Evolutionary conservation across 2,797 vertebrate genomes (phyloP), one percentile per base, ranked within the genome.

Genomic region (Semotilus atromaculatus): DNA sequence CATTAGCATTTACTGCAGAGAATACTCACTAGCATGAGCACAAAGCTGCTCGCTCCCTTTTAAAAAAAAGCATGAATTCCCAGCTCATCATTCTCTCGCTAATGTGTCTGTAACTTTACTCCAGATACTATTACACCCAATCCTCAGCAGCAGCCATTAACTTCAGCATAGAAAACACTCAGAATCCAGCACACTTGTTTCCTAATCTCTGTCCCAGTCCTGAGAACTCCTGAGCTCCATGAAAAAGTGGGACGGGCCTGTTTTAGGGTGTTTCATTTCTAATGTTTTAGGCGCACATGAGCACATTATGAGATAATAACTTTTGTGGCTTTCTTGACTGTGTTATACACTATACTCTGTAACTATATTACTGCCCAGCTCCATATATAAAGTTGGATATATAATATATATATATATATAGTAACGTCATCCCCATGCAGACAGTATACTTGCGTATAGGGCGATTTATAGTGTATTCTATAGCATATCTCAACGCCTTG

Each of bases 101-200:
- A 64, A 40, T 76, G 60, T 62, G 48, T 71, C 36, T 85, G 88
- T 83, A 73, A 82, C 72, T 67, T 43, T 36, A 80, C 38, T 64
- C 76, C 67, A 79, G 66, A 71, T 78, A 80, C 66, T 14, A 64
- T 71, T 72, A 71, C 75, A 62, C 64, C 68, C 83, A 86, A 48
- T 55, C 67, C 43, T 70, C 67, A 68, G 67, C 68, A 45, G 53
- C 36, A 82, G 80, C 78, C 83, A 72, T 73, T 82, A 60, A 48
- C 53, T 78, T 73, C 43, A 72, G 79, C 73, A 67, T 48, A 81
- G 23, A 58, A 64, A 72, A 53, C 75, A 14, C 26, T 43, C 40
- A 36, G 62, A 80, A 38, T 78, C 78, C 75, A 62, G 70, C 81
- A 70, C 88, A 90, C 90, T 93, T 93, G 93, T 95, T 94, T 95